phyloP scores from a whole-genome alignment of 1,140 invertebrate species.

The Cylas formicarius region DNA sequence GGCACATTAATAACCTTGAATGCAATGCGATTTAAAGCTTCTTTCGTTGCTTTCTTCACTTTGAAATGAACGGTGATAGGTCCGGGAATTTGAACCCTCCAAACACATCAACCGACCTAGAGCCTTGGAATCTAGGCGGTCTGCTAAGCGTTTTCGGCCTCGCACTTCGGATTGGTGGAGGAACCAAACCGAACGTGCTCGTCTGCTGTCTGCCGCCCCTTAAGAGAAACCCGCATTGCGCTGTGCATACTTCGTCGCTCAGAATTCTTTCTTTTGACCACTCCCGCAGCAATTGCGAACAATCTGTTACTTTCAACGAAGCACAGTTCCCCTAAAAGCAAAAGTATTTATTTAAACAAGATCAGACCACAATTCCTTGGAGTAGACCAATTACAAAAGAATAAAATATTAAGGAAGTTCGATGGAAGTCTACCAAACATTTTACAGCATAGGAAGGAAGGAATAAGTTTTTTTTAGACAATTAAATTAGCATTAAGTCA shows the following conservation, averaged over 20 bases:
- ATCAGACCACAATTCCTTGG: too few relatives aligned
- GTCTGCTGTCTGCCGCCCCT: slow-evolving; percentile 36
- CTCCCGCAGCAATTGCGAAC: slow-evolving; percentile 69
- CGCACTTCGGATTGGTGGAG: slow-evolving; percentile 39
- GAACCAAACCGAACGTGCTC: slow-evolving; percentile 30
- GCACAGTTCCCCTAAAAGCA: slow-evolving; percentile 77
- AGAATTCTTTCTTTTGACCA: slow-evolving; percentile 75
- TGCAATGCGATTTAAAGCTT: too few relatives aligned
- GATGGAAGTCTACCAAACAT: too few relatives aligned
- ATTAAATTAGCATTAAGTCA: too few relatives aligned
- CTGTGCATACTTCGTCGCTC: slow-evolving; percentile 80
- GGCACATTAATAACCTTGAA: too few relatives aligned
- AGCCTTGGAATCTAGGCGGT: slow-evolving; percentile 28
- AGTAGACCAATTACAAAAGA: too few relatives aligned
- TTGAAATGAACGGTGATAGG: slow-evolving; percentile 52
- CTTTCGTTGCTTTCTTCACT: slow-evolving; percentile 4
- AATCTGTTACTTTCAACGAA: slow-evolving; percentile 80
- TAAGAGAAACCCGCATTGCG: slow-evolving; percentile 70
- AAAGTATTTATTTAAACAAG: too few relatives aligned
- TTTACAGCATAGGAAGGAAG: too few relatives aligned
- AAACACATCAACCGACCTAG: slow-evolving; percentile 32
- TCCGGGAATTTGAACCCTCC: slow-evolving; percentile 53
- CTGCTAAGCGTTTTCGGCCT: slow-evolving; percentile 32
- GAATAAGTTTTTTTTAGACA: too few relatives aligned
- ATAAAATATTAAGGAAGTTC: too few relatives aligned